Conservation (phyloP, 1,140 invertebrate species). For the Atta colombica region DNA sequence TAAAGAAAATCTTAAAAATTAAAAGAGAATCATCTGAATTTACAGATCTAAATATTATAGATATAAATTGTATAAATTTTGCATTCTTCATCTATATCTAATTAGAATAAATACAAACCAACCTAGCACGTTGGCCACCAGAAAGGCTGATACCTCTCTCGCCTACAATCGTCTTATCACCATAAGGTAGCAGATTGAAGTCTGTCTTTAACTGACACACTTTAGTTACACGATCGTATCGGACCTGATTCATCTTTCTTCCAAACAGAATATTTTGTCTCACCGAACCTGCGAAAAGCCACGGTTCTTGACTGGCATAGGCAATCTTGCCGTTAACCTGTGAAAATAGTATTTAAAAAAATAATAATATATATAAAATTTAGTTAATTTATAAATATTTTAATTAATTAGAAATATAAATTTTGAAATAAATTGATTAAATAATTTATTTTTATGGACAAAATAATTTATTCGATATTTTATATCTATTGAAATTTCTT, state of each 20-base stretch:
- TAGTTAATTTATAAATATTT: not conserved
- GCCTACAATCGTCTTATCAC: conserved; percentile 93
- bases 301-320: conserved; percentile 92
- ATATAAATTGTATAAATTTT: not conserved
- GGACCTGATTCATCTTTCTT: conserved; percentile 88
- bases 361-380: not conserved
- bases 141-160: conserved; percentile 92
- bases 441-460: not conserved
- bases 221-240: conserved; percentile 88
- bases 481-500: conserved; percentile 13
- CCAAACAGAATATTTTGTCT: conserved; percentile 95
- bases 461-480: not conserved
- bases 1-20: not conserved
- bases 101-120: not conserved
- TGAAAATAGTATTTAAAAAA: conserved; percentile 67
- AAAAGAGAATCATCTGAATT: not conserved
- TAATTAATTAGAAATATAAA: conserved; percentile 7
- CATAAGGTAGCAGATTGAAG: conserved; percentile 88
- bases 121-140: conserved; percentile 93
- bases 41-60: not conserved
- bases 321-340: conserved; percentile 88
- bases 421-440: conserved; percentile 12
- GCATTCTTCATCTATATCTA: too few relatives aligned
- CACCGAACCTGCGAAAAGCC: conserved; percentile 88
- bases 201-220: conserved; percentile 88